Evolutionary conservation across 1,140 invertebrate species (phyloP).

Genomic region (Pygmarrhopalites habei): DNA sequence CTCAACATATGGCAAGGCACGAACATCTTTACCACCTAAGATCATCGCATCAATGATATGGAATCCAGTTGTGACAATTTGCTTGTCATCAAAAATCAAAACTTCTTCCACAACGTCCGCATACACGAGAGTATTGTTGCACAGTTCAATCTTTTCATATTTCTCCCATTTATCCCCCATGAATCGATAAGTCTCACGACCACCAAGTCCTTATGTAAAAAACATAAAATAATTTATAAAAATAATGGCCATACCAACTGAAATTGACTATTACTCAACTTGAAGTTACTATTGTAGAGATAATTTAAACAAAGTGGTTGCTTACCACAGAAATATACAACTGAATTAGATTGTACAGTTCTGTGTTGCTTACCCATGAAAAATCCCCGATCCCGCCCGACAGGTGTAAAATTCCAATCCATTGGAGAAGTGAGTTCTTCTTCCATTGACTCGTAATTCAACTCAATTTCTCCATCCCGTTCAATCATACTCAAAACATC

Average conservation of each 20-base stretch:
- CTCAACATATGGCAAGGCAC: constrained; percentile 55
- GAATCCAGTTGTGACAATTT: constrained; percentile 48
- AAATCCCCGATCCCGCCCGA: constrained; percentile 49
- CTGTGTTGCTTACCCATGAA: no score
- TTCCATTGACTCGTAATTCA: constrained; percentile 30
- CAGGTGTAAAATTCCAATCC: constrained; percentile 64
- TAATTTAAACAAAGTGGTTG: no score
- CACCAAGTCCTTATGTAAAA: constrained; percentile 40
- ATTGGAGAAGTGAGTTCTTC: constrained; percentile 43
- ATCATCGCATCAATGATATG: constrained; percentile 73
- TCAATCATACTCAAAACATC: constrained; percentile 23
- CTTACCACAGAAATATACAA: no score
- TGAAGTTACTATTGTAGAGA: no score
- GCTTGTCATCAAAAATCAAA: constrained; percentile 45
- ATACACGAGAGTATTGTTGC: constrained; percentile 65
- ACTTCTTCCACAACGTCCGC: constrained; percentile 75
- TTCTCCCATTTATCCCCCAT: constrained; percentile 51
- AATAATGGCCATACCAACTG: no score
- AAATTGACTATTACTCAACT: no score
- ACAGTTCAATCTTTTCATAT: constrained; percentile 54
- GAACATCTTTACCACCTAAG: constrained; percentile 68
- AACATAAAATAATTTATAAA: no score
- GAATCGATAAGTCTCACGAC: constrained; percentile 25
- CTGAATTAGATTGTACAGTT: no score
- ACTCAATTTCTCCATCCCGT: constrained; percentile 38